Evolutionary conservation across 2,888 invertebrate genomes (phyloP).

Genomic region (Gymnocheta viridis): DNA sequence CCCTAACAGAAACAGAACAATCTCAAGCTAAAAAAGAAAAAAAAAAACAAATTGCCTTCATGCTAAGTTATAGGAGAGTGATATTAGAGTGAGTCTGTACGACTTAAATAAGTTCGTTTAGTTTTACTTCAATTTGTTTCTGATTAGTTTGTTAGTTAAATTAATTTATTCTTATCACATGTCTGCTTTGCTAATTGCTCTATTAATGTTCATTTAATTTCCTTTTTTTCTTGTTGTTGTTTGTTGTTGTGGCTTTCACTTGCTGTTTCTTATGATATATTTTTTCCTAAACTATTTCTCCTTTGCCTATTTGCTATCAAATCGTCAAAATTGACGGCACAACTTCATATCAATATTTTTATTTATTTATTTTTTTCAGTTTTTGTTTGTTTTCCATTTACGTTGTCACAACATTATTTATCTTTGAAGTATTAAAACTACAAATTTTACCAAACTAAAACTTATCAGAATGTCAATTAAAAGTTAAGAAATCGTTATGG

Average conservation of each 20-base stretch:
- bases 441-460: slow-evolving; percentile 27
- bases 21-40: too few relatives aligned
- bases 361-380: too few relatives aligned
- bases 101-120: too few relatives aligned
- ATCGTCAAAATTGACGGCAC: slow-evolving; percentile 7
- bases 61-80: too few relatives aligned
- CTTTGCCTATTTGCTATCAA: not conserved
- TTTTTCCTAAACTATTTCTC: not conserved
- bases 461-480: slow-evolving; percentile 66
- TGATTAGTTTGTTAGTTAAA: slow-evolving; percentile 14
- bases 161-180: slow-evolving; percentile 39
- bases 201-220: slow-evolving; percentile 8
- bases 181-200: slow-evolving; percentile 31
- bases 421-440: slow-evolving; percentile 37
- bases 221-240: not conserved
- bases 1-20: too few relatives aligned
- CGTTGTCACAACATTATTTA: slow-evolving; percentile 27
- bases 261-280: not conserved
- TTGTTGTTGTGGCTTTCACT: not conserved
- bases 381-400: slow-evolving; percentile 1
- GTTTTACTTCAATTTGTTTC: slow-evolving; percentile 5
- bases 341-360: slow-evolving; percentile 7
- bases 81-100: too few relatives aligned
- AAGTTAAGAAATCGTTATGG: slow-evolving; percentile 33
- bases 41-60: too few relatives aligned